Percentiles rank a stretch among this genome's conserved stretches.
Evolutionary conservation across 1,140 invertebrate genomes (phyloP).

Genomic region (Druon quercuslanigerum): DNA sequence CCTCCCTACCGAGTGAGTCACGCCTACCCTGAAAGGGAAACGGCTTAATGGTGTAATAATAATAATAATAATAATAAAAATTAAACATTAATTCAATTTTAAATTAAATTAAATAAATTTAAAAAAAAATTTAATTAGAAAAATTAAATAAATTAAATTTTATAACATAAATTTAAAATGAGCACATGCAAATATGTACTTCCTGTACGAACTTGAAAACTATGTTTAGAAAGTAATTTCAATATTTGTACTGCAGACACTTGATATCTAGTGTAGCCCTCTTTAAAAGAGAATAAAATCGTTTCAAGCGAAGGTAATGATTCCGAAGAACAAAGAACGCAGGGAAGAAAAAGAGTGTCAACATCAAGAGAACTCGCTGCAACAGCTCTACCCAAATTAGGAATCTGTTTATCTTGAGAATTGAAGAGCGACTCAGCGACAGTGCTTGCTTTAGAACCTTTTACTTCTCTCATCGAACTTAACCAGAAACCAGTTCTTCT

Average conservation of each 20-base stretch:
- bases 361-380: conserved; percentile 13
- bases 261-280: conserved; percentile 2
- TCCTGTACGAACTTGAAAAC: background rate
- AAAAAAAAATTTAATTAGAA: too few relatives aligned
- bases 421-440: background rate
- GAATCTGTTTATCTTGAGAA: conserved; percentile 11
- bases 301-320: background rate
- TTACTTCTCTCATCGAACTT: conserved; percentile 9
- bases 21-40: too few relatives aligned
- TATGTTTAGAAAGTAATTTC: background rate
- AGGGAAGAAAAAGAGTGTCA: background rate
- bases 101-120: too few relatives aligned
- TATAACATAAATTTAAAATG: too few relatives aligned
- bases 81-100: too few relatives aligned
- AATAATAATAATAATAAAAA: too few relatives aligned
- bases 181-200: background rate
- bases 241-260: background rate
- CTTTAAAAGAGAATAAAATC: conserved; percentile 11
- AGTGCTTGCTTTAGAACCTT: conserved; percentile 11
- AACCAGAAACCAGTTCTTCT: conserved; percentile 1
- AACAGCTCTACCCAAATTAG: conserved; percentile 20
- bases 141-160: too few relatives aligned
- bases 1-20: too few relatives aligned
- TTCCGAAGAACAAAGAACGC: background rate
- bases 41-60: too few relatives aligned